Evolutionary conservation across 1,140 invertebrate genomes (phyloP), one percentile per base, ranked within the genome.

Genomic region (Phthorimaea operculella): DNA sequence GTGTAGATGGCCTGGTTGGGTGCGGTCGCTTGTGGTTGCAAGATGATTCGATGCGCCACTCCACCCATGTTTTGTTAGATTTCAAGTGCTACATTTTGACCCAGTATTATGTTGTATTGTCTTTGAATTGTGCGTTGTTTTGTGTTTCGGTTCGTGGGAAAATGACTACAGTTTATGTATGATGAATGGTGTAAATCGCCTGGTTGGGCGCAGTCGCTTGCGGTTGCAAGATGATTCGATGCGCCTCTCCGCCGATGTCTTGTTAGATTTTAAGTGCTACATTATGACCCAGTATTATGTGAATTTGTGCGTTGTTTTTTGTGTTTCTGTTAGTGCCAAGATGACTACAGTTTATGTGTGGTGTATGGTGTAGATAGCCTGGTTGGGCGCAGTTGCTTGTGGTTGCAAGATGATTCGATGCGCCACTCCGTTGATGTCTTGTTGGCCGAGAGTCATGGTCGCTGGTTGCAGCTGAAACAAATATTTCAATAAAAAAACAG

Each of bases 341-440:
- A 28, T 28, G 6, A 28, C 6, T 2, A 28, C 6, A 28, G 6
- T 28, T 28, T 28, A 4, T 28, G 21, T 28, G 21, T 28, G 21
- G 6, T 28, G 21, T 28, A 28, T 28, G 21, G 21, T 28, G 21
- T 28, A 28, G 6, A 28, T 2, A 6, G 6, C 21, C 21, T 28
- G 21, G 21, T 28, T 72, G 15, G 54, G 62, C 54, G 63, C 57
- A 58, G 73, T 68, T 51, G 60, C 15, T 50, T 66, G 77, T 55
- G 75, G 82, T 66, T 80, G 79, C 50, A 85, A 69, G 45, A 85
- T 82, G 67, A 83, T 83, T 57, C 80, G 74, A 59, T 83, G 79
- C 47, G 78, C 74, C 6, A 80, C 79, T 48, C 70, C 72, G 50
- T 66, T 64, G 59, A 81, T 60, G 33, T 79, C 83, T 17, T 70